These are phyloP conservation scores for Formica exsecta DNA, from an alignment of 1,140 invertebrate species.

Conservation along the genomic window DNA sequence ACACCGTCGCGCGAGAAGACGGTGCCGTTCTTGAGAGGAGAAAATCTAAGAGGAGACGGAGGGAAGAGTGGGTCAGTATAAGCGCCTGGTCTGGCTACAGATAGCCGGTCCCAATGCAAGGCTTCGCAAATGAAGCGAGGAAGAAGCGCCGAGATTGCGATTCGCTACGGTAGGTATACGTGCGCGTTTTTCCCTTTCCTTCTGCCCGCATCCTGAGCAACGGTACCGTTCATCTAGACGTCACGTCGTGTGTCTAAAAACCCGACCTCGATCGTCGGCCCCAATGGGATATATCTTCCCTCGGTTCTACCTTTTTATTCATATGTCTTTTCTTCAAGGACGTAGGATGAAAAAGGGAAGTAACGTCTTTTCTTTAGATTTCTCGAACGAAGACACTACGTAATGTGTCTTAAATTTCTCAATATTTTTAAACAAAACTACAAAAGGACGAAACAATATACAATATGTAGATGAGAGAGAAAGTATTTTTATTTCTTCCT, in stretches of 20 bases:
- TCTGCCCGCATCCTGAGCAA: constrained; percentile 33
- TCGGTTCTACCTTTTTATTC: not conserved
- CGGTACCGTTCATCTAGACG: constrained; percentile 70
- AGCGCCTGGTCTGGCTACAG: constrained; percentile 17
- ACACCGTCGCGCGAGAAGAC: not conserved
- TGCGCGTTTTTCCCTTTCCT: constrained; percentile 31
- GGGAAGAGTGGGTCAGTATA: constrained; percentile 60
- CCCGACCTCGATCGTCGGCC: constrained; percentile 77
- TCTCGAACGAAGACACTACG: not conserved
- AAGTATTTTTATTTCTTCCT: too few species aligned
- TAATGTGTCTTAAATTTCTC: not conserved
- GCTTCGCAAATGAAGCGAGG: not conserved
- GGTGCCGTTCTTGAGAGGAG: constrained; percentile 21
- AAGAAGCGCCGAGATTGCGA: constrained; percentile 10
- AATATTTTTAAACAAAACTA: not conserved
- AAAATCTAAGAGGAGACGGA: constrained; percentile 36
- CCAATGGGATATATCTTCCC: constrained; percentile 71
- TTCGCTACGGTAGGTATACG: not conserved
- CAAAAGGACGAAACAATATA: too few species aligned
- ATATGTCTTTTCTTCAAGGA: constrained; percentile 34
- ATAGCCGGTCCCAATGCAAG: constrained; percentile 49
- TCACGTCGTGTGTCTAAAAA: constrained; percentile 70
- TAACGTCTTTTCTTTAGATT: not conserved
- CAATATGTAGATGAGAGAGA: not conserved
- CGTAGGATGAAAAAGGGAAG: too few species aligned